Evolutionary conservation across 2,797 vertebrate species (phyloP).

Genomic region (Sebastes matsubarae): DNA sequence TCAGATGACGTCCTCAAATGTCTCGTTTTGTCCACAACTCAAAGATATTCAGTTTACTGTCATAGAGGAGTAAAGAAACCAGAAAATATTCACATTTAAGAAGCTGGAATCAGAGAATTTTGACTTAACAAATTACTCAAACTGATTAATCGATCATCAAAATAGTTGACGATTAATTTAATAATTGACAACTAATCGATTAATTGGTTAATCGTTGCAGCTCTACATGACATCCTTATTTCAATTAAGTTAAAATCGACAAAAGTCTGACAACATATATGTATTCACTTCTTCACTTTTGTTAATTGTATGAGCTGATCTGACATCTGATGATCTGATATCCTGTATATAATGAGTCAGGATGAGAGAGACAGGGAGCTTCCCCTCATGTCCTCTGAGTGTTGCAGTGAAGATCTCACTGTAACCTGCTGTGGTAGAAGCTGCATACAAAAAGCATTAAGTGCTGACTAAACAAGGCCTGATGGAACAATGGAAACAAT

Average conservation of each 20-base stretch:
- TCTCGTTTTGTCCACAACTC: no score
- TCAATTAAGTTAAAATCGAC: background rate
- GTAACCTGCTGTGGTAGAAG: background rate
- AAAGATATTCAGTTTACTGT: no score
- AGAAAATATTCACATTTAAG: no score
- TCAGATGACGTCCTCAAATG: no score
- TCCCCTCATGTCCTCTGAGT: background rate
- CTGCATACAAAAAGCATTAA: conserved; percentile 19
- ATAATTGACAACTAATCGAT: no score
- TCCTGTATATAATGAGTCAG: background rate
- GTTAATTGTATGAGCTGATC: background rate
- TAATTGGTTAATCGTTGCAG: no score
- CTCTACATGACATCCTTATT: background rate
- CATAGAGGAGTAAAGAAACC: no score
- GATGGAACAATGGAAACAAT: conserved; percentile 28
- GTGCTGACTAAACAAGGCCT: conserved; percentile 8
- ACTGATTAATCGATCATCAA: no score
- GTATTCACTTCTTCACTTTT: background rate
- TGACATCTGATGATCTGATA: background rate
- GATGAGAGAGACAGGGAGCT: no score
- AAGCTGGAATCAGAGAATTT: no score
- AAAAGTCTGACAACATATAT: background rate
- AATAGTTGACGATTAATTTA: no score
- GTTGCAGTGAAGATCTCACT: background rate
- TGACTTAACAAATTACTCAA: no score